Evolutionary conservation across 2,113 vertebrate genomes (phyloP), one percentile per base, ranked within the genome.

Genomic region (Ammodytes marinus): DNA sequence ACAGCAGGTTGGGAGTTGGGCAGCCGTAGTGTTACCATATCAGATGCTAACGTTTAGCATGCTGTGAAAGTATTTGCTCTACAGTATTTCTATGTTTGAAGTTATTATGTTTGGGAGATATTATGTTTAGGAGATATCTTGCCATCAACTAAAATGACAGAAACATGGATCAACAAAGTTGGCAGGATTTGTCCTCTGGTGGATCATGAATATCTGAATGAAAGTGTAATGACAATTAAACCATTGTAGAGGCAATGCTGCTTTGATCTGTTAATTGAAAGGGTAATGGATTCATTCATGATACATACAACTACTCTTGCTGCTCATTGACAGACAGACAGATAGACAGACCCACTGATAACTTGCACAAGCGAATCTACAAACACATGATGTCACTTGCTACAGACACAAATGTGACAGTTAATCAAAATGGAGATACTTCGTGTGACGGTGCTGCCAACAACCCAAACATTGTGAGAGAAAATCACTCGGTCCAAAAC

Each of bases 381-480:
- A 72, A 19, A 61, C 1, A 9, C 50, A 61, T 42, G 15, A 12
- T 47, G 42, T 15, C 39, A 52, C 19, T 80, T 27, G 52, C 67
- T 65, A 17, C 15, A 19, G n/a, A 87, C n/a, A 76, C 8, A 50
- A 75, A 80, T 66, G 49, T 73, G 80, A 76, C 77, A 84, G 78
- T 40, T 83, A 70, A 82, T 82, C 61, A 37, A 74, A 77, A 77
- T 50, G 45, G 71, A 82, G 69, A 78, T 47, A 55, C 47, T 84
- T 69, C 37, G n/a, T 50, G 59, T 71, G 74, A 84, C 42, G 2
- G 27, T 49, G 43, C 69, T 60, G 66, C 76, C 81, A 76, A 73
- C 63, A 67, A 27, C 17, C 42, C 64, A 74, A 78, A 85, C 73
- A 63, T 8, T 71, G 67, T 81, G 84, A 85, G 85, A 80, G 80